Percentiles rank a stretch among this genome's conserved stretches.
These are phyloP conservation scores for Acronicta aceris DNA, from an alignment of 2,888 invertebrate species.

Conservation along the genomic window DNA sequence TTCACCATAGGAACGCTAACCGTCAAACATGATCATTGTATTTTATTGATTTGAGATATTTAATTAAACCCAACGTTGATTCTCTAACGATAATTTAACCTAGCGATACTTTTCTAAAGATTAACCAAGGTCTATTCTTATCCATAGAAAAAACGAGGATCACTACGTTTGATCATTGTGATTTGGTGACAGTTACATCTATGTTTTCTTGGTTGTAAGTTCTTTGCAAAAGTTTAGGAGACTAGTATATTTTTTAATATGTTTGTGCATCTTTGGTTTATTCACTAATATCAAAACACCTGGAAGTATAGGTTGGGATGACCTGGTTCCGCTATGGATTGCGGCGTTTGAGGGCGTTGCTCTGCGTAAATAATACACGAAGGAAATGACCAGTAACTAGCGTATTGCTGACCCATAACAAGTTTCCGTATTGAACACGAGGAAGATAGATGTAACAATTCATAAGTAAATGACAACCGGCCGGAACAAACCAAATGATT, in stretches of 20 bases:
- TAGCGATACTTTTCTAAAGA: too few species aligned
- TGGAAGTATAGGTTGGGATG: constrained; percentile 13
- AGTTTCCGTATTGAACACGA: constrained; percentile 16
- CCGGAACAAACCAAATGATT: constrained; percentile 7
- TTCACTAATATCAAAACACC: constrained; percentile 4
- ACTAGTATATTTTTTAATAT: too few species aligned
- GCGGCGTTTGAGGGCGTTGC: constrained; percentile 33
- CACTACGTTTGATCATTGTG: background rate
- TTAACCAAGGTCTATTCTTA: too few species aligned
- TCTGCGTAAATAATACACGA: constrained; percentile 19
- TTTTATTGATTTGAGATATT: too few species aligned
- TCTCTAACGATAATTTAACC: too few species aligned
- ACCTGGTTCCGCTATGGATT: constrained; percentile 28
- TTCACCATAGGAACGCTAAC: background rate
- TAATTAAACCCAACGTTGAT: too few species aligned
- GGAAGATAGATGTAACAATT: constrained; percentile 4
- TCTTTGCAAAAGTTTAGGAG: background rate
- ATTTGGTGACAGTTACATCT: background rate
- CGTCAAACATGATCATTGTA: background rate
- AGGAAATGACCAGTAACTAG: constrained; percentile 35
- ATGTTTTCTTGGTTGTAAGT: too few species aligned
- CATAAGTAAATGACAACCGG: background rate
- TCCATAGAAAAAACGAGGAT: too few species aligned
- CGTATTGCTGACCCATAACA: constrained; percentile 23
- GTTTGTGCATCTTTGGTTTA: too few species aligned